Base-by-base conservation (phyloP, 2,888 invertebrate species). In the Noctua janthe region DNA sequence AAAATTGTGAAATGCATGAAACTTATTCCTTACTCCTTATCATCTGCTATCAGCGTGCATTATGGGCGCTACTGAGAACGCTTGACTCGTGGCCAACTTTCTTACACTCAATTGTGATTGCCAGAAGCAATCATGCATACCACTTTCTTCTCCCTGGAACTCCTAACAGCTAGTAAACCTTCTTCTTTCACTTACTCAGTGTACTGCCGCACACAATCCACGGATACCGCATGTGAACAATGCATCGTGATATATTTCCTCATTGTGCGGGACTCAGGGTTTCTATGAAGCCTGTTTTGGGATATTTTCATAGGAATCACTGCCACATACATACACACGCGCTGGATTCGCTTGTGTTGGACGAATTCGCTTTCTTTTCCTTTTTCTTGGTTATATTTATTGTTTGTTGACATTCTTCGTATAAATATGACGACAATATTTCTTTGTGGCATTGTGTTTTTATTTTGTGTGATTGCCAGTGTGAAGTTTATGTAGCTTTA, bases 241-340 rank as follows among this genome's bases (percentile, higher is more conserved):
- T 81, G 76, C 84, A 81, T 74, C 70, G 74, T 72, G 78, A 85
- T 88, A 88, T 85, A 86, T 85, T 76, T 69, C 71, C 76, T 77
- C 80, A 71, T 78, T 76, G 83, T 80, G 69, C 11, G 66, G 56
- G 59, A 69, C 66, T 54, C 72, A 56, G 84, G 91, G 91, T 90
- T 91, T 90, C 93, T 91, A 93, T 92, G 93, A 92, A 89, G 87
- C 90, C 84, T 73, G 78, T 86, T 79, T 86, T 76, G 82, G 76
- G 77, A 80, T 87, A 93, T 94, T 94, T 93, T 91, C 94, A 94
- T 94, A 90, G 82, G 84, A 92, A 92, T 90, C 85, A 84, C 88
- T 82, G 76, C 76, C 82, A 74, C 81, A 88, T 79, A 84, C 81
- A 84, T 84, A 83, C 81, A 76, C 62, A 83, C 82, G 29, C 69